Conservation (phyloP, 2,888 invertebrate species). For the Camptogramma bilineatum region DNA sequence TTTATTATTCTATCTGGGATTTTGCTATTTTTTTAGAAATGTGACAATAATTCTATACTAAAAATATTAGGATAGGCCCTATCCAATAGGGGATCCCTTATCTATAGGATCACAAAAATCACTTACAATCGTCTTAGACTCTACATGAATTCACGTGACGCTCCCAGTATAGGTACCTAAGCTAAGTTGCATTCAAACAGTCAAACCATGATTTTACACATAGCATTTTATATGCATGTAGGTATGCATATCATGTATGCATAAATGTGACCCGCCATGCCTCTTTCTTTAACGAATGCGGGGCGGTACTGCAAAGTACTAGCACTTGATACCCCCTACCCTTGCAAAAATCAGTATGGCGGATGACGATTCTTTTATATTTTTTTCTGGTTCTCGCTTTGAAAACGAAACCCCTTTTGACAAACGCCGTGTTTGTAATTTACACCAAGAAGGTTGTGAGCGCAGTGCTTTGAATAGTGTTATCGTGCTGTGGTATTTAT, state of each 20-base stretch:
- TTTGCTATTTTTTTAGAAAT: no score
- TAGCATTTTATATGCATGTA: slow-evolving; percentile 5
- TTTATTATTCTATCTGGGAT: no score
- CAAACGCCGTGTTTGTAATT: slow-evolving; percentile 71
- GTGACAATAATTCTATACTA: no score
- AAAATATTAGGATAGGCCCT: no score
- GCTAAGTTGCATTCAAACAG: slow-evolving; percentile 1
- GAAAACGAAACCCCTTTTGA: slow-evolving; percentile 75
- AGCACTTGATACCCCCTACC: slow-evolving; percentile 82
- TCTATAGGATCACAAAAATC: no score
- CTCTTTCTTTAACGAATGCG: slow-evolving; percentile 68
- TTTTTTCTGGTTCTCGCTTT: slow-evolving; percentile 72
- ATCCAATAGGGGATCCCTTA: no score
- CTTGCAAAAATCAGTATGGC: slow-evolving; percentile 80
- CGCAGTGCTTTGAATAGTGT: slow-evolving; percentile 1
- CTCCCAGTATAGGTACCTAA: background rate
- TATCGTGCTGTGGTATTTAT: slow-evolving; percentile 6
- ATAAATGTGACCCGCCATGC: slow-evolving; percentile 64
- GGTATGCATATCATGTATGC: slow-evolving; percentile 9
- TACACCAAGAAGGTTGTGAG: slow-evolving; percentile 62
- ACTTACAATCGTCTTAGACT: background rate
- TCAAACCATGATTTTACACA: slow-evolving; percentile 6
- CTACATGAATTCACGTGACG: background rate
- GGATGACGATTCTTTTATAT: slow-evolving; percentile 72
- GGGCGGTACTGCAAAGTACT: slow-evolving; percentile 80